Conservation (phyloP, 2,888 invertebrate genomes). For the Platypus cylindrus region DNA sequence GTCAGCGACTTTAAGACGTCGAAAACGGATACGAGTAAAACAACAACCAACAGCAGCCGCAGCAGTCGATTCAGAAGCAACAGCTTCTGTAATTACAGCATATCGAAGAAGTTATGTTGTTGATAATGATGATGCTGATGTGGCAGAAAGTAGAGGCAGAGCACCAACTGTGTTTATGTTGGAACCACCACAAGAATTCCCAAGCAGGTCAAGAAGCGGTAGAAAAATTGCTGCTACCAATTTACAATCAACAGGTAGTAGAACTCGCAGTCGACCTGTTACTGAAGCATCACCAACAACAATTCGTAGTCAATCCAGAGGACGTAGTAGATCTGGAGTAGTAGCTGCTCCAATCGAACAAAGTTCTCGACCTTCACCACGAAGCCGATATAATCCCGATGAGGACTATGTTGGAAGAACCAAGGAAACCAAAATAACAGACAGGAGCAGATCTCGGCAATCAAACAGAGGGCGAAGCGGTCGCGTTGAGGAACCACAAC, state of each 20-base stretch:
- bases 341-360: too few species aligned
- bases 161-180: constrained; percentile 19
- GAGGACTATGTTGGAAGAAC: too few species aligned
- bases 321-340: not conserved
- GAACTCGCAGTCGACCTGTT: constrained; percentile 4
- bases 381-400: too few species aligned
- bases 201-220: constrained; percentile 24
- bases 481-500: too few species aligned
- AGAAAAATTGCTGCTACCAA: constrained; percentile 15
- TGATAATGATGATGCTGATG: constrained; percentile 9
- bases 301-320: constrained; percentile 6
- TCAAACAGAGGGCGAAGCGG: too few species aligned
- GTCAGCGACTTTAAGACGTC: constrained; percentile 14
- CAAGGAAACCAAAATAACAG: too few species aligned
- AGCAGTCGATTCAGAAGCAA: constrained; percentile 14
- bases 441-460: too few species aligned
- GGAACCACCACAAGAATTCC: constrained; percentile 18
- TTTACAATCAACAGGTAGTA: constrained; percentile 4
- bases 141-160: constrained; percentile 10
- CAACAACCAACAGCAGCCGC: too few species aligned
- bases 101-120: not conserved
- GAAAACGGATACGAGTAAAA: too few species aligned
- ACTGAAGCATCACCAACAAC: constrained; percentile 8
- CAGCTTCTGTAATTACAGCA: constrained; percentile 20
- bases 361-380: too few species aligned